Percentiles rank a stretch among this genome's conserved stretches.
Evolutionary conservation across 2,888 invertebrate species (phyloP).

Genomic region (Ditula angustiorana): DNA sequence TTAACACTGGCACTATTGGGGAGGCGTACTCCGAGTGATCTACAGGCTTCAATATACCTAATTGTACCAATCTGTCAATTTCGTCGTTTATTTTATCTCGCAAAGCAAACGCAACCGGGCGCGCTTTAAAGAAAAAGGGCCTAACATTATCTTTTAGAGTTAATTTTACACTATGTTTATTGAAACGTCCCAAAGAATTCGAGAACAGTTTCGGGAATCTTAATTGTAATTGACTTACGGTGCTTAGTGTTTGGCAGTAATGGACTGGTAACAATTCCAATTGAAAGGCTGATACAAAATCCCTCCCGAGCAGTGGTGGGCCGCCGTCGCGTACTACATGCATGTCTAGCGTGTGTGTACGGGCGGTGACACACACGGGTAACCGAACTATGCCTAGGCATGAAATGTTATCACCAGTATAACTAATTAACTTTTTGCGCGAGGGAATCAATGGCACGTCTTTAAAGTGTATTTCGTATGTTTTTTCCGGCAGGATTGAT

Average conservation of each 20-base stretch:
- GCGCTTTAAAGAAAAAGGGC: slow-evolving; percentile 37
- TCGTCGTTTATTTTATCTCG: no score
- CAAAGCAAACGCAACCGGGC: no score
- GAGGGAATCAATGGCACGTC: slow-evolving; percentile 2
- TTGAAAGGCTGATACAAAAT: slow-evolving; percentile 39
- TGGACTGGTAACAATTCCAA: slow-evolving; percentile 26
- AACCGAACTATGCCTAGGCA: slow-evolving; percentile 14
- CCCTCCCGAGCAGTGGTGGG: no score
- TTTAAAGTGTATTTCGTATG: background rate
- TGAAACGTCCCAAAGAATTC: slow-evolving; percentile 20
- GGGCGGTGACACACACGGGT: slow-evolving; percentile 14
- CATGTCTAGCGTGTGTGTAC: slow-evolving; percentile 10
- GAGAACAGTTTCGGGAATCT: slow-evolving; percentile 35
- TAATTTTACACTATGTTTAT: slow-evolving; percentile 19
- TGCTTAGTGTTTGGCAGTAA: background rate
- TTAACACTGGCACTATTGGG: no score
- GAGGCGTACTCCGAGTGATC: no score
- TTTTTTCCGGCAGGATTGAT: background rate
- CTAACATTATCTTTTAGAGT: slow-evolving; percentile 24
- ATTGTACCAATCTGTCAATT: no score
- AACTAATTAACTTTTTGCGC: background rate
- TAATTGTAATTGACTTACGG: background rate
- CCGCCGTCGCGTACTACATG: slow-evolving; percentile 36
- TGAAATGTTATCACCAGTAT: slow-evolving; percentile 7
- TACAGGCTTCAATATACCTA: no score